Conservation (phyloP, 2,797 vertebrate species). For the Brachyrhaphis roseni region DNA sequence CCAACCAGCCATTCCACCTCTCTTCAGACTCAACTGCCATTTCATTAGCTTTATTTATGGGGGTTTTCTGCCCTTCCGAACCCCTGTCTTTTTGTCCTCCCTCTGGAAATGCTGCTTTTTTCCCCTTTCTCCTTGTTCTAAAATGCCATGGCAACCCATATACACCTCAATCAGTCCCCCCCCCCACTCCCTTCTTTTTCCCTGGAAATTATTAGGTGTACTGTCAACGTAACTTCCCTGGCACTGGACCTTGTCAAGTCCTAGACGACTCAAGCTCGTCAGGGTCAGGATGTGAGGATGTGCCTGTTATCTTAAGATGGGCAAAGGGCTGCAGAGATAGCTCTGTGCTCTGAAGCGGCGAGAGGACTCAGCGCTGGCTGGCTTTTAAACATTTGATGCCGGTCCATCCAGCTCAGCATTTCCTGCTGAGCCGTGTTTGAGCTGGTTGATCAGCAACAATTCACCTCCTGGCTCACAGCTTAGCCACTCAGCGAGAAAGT, state of each 20-base stretch:
- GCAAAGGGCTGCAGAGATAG: slow-evolving; percentile 39
- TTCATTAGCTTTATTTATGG: slow-evolving; percentile 88
- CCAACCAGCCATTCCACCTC: slow-evolving; percentile 79
- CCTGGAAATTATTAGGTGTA: slow-evolving; percentile 45
- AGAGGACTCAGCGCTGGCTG: slow-evolving; percentile 39
- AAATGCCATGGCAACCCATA: slow-evolving; percentile 68
- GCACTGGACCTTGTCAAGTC: slow-evolving; percentile 25
- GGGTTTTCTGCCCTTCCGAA: slow-evolving; percentile 71
- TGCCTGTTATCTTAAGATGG: slow-evolving; percentile 29
- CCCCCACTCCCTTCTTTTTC: slow-evolving; percentile 38
- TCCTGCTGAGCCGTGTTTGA: slow-evolving; percentile 59
- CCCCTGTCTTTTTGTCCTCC: slow-evolving; percentile 62
- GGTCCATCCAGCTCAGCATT: slow-evolving; percentile 65
- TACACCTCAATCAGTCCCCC: slow-evolving; percentile 36
- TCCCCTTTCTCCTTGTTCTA: slow-evolving; percentile 48
- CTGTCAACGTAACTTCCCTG: slow-evolving; percentile 50
- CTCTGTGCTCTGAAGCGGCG: slow-evolving; percentile 36
- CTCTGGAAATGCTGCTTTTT: slow-evolving; percentile 69
- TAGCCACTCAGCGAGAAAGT: slow-evolving; percentile 49
- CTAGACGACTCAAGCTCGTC: slow-evolving; percentile 2
- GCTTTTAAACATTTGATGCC: slow-evolving; percentile 52
- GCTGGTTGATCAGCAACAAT: slow-evolving; percentile 61
- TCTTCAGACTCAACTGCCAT: slow-evolving; percentile 80
- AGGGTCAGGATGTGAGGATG: slow-evolving; percentile 22
- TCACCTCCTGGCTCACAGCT: slow-evolving; percentile 65